Percentiles rank a stretch among this genome's conserved stretches.
Conservation (phyloP, 2,797 vertebrate species). For the Halcyon smyrnensis region DNA sequence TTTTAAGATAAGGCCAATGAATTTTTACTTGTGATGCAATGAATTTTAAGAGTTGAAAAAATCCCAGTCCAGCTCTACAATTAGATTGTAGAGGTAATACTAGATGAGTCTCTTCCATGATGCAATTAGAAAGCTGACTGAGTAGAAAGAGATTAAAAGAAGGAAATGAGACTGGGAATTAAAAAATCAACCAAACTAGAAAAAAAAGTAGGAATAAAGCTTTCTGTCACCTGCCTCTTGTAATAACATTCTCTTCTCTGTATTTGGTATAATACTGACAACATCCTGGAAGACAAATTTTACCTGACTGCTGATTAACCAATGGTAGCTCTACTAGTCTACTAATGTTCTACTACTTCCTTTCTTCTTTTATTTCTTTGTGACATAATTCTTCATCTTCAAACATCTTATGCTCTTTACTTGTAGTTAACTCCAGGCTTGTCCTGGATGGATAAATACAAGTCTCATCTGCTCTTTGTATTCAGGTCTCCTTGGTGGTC, state of each 20-base stretch:
- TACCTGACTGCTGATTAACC: background rate
- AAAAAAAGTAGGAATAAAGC: background rate
- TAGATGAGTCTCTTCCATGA: background rate
- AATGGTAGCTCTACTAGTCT: background rate
- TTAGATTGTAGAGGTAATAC: background rate
- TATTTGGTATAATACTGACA: background rate
- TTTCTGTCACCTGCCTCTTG: background rate
- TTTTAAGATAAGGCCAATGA: background rate
- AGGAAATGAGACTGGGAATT: background rate
- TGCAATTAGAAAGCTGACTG: background rate
- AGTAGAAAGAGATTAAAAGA: background rate
- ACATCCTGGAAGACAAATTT: background rate
- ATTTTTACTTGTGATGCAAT: too few relatives aligned
- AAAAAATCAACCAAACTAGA: background rate
- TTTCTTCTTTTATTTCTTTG: background rate
- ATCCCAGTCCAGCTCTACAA: background rate
- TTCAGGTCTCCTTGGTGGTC: background rate
- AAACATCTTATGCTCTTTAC: background rate
- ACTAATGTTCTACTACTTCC: background rate
- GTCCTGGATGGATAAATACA: background rate
- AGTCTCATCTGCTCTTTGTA: rapidly evolving
- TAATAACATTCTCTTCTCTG: background rate
- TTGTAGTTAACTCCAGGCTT: background rate
- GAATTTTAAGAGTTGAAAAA: background rate
- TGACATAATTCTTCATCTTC: background rate